phyloP scores from a whole-genome alignment of 2,888 invertebrate genomes.

The Drosophila anomalipes region DNA sequence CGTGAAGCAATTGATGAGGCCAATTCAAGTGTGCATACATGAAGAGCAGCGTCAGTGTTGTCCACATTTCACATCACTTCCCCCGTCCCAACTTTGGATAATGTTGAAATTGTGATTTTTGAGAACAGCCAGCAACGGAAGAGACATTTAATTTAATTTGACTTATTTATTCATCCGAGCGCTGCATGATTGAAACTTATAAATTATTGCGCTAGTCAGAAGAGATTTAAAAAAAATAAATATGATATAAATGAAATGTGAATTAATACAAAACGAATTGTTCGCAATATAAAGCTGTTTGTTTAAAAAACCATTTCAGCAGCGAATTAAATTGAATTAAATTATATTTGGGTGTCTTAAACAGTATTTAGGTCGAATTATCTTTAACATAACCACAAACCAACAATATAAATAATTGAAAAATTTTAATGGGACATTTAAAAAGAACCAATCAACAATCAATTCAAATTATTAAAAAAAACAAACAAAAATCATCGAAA shows the following conservation, averaged over 20 bases:
- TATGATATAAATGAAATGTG: not conserved
- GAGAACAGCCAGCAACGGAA: not conserved
- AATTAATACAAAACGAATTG: not conserved
- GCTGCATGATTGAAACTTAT: not conserved
- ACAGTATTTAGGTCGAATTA: not conserved
- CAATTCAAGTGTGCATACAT: slow-evolving; percentile 75
- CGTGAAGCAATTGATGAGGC: slow-evolving; percentile 77
- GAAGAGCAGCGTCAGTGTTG: slow-evolving; percentile 29
- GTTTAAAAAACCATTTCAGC: not conserved
- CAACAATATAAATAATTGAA: not conserved
- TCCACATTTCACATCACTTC: not conserved
- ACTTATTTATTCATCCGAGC: not conserved
- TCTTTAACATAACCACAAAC: not conserved
- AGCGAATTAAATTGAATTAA: not conserved
- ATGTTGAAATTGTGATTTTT: not conserved
- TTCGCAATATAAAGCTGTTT: not conserved
- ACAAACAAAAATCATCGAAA: not conserved
- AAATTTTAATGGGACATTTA: not conserved
- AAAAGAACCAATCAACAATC: not conserved
- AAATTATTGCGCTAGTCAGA: not conserved
- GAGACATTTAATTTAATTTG: not conserved
- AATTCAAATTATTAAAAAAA: not conserved
- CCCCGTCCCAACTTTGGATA: not conserved
- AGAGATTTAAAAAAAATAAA: not conserved
- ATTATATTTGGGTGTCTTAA: not conserved